Base-by-base conservation (phyloP, 2,888 invertebrate species). In the Chrysolina americana region DNA sequence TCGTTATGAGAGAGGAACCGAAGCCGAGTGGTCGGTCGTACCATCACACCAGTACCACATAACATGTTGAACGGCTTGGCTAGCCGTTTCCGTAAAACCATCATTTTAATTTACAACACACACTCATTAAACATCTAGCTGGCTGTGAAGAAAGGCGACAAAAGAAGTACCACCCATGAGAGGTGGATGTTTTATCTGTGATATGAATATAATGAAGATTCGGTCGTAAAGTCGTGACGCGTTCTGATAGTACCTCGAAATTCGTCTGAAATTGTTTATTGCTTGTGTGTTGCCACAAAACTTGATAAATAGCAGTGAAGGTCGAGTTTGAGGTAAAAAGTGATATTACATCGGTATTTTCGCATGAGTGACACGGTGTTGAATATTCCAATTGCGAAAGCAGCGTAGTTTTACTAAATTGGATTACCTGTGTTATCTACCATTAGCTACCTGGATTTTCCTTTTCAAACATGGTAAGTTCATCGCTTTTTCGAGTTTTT, bases 1-100 rank as follows among this genome's bases (percentile, higher is more conserved):
- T 73, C 65, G 68, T 66, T 76, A 59, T 44, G 71, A 53, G 41
- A 64, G 66, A 73, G 70, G 65, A 73, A 73, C 73, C 69, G 59
- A 59, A 59, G 59, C 59, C 5, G 36, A 13, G 15, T 10, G 59
- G n/a, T 59, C 59, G 23, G 59, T 23, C 59, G 13, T 15, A 36
- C 59, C 59, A 36, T n/a, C 28, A 5, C 36, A 10, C 19, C 59
- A 59, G 59, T 59, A 59, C 59, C 59, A 15, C 59, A n/a, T 59
- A 59, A 59, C 59, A 59, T 59, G 59, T 59, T 36, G 59, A 28
- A 36, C 59, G 36, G 28, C 36, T 59, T 59, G n/a, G 59, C 36
- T 36, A 36, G 36, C 59, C n/a, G 28, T 28, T 59, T 59, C 59
- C 59, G 59, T 59, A 28, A 59, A 59, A 19, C 59, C 28, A 59